Evolutionary conservation across 2,113 vertebrate species (phyloP).

Genomic region (Antechinus flavipes): DNA sequence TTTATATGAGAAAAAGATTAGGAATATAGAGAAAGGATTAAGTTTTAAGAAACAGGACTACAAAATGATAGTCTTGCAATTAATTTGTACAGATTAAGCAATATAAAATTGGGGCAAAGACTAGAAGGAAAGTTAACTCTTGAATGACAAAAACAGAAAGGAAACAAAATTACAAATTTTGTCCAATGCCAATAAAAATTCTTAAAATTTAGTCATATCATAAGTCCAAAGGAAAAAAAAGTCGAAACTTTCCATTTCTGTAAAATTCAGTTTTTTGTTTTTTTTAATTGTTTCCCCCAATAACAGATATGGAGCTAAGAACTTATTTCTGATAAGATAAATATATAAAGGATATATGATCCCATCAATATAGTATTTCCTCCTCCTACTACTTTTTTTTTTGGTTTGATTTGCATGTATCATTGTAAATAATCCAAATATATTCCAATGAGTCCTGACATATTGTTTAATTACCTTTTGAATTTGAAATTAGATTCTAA

Average conservation of each 20-base stretch:
- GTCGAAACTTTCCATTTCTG: background rate
- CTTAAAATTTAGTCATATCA: too few species aligned
- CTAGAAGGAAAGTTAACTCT: background rate
- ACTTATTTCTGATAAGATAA: slow-evolving; percentile 6
- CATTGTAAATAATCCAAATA: slow-evolving; percentile 24
- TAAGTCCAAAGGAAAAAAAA: background rate
- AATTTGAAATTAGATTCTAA: slow-evolving; percentile 9
- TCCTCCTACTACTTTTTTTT: background rate
- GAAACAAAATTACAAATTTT: background rate
- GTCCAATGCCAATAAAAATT: background rate
- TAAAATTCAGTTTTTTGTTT: slow-evolving; percentile 36
- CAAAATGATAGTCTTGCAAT: background rate
- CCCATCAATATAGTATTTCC: too few species aligned
- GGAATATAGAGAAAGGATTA: background rate
- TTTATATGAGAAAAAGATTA: background rate
- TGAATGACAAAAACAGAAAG: background rate
- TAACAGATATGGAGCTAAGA: slow-evolving; percentile 22
- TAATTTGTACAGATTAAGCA: background rate
- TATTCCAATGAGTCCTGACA: slow-evolving; percentile 11
- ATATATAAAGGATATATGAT: background rate
- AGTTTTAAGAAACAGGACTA: background rate
- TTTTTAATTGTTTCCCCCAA: background rate
- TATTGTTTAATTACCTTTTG: background rate
- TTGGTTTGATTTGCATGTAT: background rate
- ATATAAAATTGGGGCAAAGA: background rate